Conservation (phyloP, 2,888 invertebrate species). For the Idaea straminata region DNA sequence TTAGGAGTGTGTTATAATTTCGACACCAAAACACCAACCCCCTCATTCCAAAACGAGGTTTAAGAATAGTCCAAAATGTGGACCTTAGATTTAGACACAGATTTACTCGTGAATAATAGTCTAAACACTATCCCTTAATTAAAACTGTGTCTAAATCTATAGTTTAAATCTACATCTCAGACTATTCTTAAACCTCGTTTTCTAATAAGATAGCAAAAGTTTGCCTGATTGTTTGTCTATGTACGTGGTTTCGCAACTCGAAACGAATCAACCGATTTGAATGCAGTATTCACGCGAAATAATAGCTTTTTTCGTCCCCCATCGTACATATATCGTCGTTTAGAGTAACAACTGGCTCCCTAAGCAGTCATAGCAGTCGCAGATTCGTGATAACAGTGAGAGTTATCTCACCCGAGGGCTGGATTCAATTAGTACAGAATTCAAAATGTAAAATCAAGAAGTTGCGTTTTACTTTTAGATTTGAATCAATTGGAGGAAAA, state of each 20-base stretch:
- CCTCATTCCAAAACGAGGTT: no score
- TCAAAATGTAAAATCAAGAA: slow-evolving; percentile 4
- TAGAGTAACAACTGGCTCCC: slow-evolving; percentile 57
- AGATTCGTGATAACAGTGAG: slow-evolving; percentile 39
- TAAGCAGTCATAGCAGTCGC: slow-evolving; percentile 40
- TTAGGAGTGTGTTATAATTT: no score
- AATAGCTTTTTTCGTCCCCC: slow-evolving; percentile 25
- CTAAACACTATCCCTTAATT: no score
- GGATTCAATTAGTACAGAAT: slow-evolving; percentile 51
- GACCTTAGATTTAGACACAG: no score
- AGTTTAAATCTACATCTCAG: no score
- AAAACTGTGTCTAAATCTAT: no score
- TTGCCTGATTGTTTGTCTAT: no score
- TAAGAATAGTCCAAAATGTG: no score
- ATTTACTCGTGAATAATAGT: no score
- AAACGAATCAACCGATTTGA: background rate
- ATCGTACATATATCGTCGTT: slow-evolving; percentile 54
- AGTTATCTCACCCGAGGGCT: slow-evolving; percentile 50
- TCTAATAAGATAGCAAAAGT: no score
- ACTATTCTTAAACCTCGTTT: no score
- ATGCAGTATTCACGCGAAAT: slow-evolving; percentile 22
- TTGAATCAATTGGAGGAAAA: background rate
- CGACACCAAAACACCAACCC: no score
- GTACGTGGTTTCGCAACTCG: background rate
- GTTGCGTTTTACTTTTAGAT: background rate